Evolutionary conservation across 2,888 invertebrate species (phyloP).

Genomic region (Acrobasis suavella): DNA sequence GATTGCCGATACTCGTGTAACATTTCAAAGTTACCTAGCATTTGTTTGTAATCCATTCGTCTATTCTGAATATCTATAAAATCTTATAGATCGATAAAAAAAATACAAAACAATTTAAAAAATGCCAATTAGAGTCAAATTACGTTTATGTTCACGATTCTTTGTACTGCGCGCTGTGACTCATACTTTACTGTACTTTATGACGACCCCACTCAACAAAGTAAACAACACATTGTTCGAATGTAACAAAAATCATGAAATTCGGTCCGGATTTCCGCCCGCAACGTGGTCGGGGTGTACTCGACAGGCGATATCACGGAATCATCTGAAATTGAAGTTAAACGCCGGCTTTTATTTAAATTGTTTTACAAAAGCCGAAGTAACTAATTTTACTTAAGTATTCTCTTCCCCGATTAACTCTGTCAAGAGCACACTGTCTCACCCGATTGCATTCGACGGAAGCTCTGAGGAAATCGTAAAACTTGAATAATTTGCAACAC

Average conservation of each 20-base stretch:
- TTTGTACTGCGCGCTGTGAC: too few species aligned
- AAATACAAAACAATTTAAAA: too few species aligned
- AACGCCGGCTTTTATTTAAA: slow-evolving; percentile 6
- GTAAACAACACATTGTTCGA: slow-evolving; percentile 4
- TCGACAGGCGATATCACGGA: slow-evolving; percentile 28
- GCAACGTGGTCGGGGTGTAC: slow-evolving; percentile 21
- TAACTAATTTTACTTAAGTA: slow-evolving; percentile 1
- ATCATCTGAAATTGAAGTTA: slow-evolving; percentile 11
- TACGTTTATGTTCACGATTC: too few species aligned
- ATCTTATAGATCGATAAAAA: too few species aligned
- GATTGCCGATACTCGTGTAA: too few species aligned
- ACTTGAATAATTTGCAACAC: slow-evolving; percentile 10
- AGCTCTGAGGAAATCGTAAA: slow-evolving; percentile 3
- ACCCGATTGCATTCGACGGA: neutral
- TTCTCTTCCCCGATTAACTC: slow-evolving; percentile 10
- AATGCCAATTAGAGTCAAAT: too few species aligned
- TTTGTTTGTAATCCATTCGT: too few species aligned
- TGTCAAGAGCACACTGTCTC: slow-evolving; percentile 11
- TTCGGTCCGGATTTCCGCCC: slow-evolving; percentile 18
- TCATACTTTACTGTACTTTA: too few species aligned
- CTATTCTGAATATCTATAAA: too few species aligned
- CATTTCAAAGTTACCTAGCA: too few species aligned
- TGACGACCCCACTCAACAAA: neutral
- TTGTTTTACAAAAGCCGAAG: neutral
- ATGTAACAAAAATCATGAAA: slow-evolving; percentile 7